Conservation (phyloP, 2,113 vertebrate species). For the Paramormyrops kingsleyae region DNA sequence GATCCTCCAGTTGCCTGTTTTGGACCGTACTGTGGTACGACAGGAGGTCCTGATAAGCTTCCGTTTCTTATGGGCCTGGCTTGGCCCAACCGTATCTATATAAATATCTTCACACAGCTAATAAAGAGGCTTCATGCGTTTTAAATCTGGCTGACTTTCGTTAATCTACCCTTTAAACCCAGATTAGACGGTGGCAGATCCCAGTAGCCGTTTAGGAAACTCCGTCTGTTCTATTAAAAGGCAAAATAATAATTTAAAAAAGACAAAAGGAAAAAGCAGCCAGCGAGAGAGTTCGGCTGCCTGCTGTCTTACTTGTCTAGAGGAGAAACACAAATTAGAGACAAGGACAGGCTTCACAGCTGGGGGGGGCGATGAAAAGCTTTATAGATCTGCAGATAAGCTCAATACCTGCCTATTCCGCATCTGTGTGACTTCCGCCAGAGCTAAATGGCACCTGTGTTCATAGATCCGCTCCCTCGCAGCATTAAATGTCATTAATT, state of each 20-base stretch:
- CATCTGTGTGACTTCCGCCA: not conserved
- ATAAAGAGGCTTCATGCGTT: not conserved
- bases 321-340: not conserved
- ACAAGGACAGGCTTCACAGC: not conserved
- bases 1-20: not conserved
- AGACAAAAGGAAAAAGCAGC: not conserved
- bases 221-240: not conserved
- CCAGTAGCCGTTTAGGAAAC: not conserved
- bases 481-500: not conserved
- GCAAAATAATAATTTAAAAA: not conserved
- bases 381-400: not conserved
- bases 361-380: not conserved
- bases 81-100: not conserved
- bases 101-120: not conserved
- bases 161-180: constrained; percentile 2
- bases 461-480: not conserved
- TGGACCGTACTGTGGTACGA: not conserved
- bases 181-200: not conserved
- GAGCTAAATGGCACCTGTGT: not conserved
- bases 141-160: not conserved
- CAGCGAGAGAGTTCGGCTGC: not conserved
- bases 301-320: not conserved
- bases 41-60: not conserved
- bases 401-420: not conserved
- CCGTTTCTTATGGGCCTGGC: not conserved